These are phyloP conservation scores for Drosophila helvetica DNA, from an alignment of 2,888 invertebrate genomes.

Conservation along the genomic window DNA sequence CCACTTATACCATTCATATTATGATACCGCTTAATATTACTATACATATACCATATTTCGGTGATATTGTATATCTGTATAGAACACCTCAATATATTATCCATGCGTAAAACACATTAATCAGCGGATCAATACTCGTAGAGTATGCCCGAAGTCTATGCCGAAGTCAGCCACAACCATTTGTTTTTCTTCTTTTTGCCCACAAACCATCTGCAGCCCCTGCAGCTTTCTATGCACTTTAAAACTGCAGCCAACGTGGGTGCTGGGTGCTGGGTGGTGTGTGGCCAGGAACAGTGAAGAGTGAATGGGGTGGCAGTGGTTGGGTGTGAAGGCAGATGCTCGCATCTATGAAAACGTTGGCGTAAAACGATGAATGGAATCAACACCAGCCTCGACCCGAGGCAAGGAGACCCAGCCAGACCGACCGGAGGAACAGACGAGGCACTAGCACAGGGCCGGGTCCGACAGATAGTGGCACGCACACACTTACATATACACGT, in stretches of 20 bases:
- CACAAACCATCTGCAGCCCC: constrained; percentile 37
- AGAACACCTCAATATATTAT: constrained; percentile 1
- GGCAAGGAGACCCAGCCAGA: constrained; percentile 13
- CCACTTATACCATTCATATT: too few species aligned
- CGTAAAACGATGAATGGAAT: constrained; percentile 48
- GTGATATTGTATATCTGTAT: not conserved
- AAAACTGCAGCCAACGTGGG: constrained; percentile 42
- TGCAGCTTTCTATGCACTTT: constrained; percentile 49
- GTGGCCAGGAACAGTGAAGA: not conserved
- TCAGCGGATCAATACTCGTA: constrained; percentile 19
- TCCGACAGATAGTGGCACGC: constrained; percentile 15
- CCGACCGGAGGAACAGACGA: not conserved
- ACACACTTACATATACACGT: not conserved
- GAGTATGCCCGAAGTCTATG: constrained; percentile 33
- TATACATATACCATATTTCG: too few species aligned
- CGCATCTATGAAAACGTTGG: constrained; percentile 41
- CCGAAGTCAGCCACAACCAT: constrained; percentile 21
- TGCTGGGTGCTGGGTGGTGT: constrained; percentile 13
- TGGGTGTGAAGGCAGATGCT: constrained; percentile 26
- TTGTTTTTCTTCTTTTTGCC: constrained; percentile 21
- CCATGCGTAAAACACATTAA: constrained; percentile 20
- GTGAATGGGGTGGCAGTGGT: not conserved
- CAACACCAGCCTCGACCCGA: constrained; percentile 46
- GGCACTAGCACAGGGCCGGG: constrained; percentile 15
- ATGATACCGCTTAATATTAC: too few species aligned